Evolutionary conservation across 2,888 invertebrate genomes (phyloP).

Genomic region (Scaptomyza tumidula): DNA sequence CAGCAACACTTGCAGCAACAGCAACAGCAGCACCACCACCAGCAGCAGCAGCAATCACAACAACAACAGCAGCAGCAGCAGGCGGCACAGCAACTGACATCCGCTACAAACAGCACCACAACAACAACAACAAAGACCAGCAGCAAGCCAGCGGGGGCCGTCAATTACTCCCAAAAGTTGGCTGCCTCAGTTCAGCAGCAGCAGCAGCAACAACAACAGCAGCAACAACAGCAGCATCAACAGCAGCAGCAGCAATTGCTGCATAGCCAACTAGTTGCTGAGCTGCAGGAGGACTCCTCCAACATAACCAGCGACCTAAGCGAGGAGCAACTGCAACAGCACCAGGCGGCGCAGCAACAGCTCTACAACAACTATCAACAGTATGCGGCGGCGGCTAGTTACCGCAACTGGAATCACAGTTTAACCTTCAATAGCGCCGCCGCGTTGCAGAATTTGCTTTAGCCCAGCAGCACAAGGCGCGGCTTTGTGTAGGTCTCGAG

Average conservation of each 20-base stretch:
- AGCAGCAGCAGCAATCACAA: slow-evolving; percentile 56
- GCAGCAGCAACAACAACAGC: slow-evolving; percentile 67
- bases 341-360: slow-evolving; percentile 80
- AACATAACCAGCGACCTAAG: slow-evolving; percentile 82
- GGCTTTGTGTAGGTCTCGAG: slow-evolving; percentile 48
- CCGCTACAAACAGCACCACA: slow-evolving; percentile 62
- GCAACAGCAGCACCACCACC: slow-evolving; percentile 63
- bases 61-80: slow-evolving; percentile 53
- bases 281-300: slow-evolving; percentile 79
- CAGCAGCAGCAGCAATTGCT: slow-evolving; percentile 72
- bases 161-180: slow-evolving; percentile 70
- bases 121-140: slow-evolving; percentile 71
- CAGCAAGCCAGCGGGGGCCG: slow-evolving; percentile 72
- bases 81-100: slow-evolving; percentile 76
- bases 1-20: slow-evolving; percentile 64
- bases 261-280: slow-evolving; percentile 75
- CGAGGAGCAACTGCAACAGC: slow-evolving; percentile 80
- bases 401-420: slow-evolving; percentile 81
- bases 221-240: slow-evolving; percentile 69
- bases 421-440: slow-evolving; percentile 81
- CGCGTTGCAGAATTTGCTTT: slow-evolving; percentile 81
- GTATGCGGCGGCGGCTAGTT: slow-evolving; percentile 80
- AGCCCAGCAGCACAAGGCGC: slow-evolving; percentile 68
- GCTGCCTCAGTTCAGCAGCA: slow-evolving; percentile 58
- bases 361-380: slow-evolving; percentile 82